phyloP scores from a whole-genome alignment of 92 coral and sea anemone genomes.

The Anthopleura xanthogrammica region DNA sequence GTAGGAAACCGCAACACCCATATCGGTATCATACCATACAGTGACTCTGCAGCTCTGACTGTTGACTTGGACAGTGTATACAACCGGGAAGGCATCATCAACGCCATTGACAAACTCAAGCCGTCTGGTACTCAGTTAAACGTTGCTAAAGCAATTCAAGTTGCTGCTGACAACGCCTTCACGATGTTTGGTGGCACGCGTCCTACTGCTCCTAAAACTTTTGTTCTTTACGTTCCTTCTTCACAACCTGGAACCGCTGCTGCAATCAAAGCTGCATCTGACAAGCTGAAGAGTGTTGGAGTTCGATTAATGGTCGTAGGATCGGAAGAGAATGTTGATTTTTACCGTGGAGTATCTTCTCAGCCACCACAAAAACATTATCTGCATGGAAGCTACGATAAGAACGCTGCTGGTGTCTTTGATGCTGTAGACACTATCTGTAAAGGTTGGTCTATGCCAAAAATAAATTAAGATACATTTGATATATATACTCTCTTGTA shows the following conservation, averaged over 20 bases:
- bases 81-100: slow-evolving; percentile 20
- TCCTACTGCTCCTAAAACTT: slow-evolving; percentile 71
- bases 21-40: slow-evolving; percentile 61
- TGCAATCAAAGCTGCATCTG: slow-evolving; percentile 49
- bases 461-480: background rate
- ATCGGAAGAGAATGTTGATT: slow-evolving; percentile 33
- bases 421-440: slow-evolving; percentile 40
- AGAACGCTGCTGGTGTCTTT: slow-evolving; percentile 22
- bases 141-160: slow-evolving; percentile 59
- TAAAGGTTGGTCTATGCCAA: slow-evolving; percentile 21
- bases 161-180: slow-evolving; percentile 67
- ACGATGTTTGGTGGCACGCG: slow-evolving; percentile 92
- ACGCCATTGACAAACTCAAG: slow-evolving; percentile 29
- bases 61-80: slow-evolving; percentile 42
- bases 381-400: slow-evolving; percentile 31
- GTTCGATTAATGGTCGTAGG: slow-evolving; percentile 71
- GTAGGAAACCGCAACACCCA: slow-evolving; percentile 49
- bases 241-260: slow-evolving; percentile 33
- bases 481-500: no score
- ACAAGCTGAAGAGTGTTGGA: slow-evolving; percentile 71
- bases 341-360: slow-evolving; percentile 46
- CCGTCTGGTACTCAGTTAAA: slow-evolving; percentile 52
- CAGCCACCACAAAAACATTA: slow-evolving; percentile 59
- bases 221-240: slow-evolving; percentile 66
- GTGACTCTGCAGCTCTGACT: slow-evolving; percentile 42